phyloP scores from a whole-genome alignment of 92 coral and sea anemone species.

The Paragorgia papillata region DNA sequence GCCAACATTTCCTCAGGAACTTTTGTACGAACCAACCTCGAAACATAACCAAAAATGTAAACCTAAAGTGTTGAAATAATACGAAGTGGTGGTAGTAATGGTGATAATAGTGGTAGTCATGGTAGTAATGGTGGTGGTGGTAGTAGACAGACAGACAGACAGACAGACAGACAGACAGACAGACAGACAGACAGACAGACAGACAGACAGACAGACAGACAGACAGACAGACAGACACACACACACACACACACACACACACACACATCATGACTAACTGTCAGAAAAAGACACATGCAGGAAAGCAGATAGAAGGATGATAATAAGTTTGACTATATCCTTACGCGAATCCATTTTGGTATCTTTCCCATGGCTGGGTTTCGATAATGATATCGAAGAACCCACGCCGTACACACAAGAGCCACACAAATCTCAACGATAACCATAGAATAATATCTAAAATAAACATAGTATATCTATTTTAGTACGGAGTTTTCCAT shows the following conservation, averaged over 20 bases:
- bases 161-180: neutral
- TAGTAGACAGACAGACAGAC: neutral
- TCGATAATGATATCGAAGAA: conserved; percentile 76
- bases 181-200: neutral
- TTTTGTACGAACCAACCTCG: conserved; percentile 61
- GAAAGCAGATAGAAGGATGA: neutral
- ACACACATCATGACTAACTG: too few species aligned
- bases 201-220: neutral
- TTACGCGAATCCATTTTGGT: conserved; percentile 81
- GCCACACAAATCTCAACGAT: conserved; percentile 81
- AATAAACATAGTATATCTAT: too few species aligned
- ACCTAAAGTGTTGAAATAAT: conserved; percentile 36
- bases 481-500: too few species aligned
- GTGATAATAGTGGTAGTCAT: too few species aligned
- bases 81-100: too few species aligned
- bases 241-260: too few species aligned
- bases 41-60: conserved; percentile 69
- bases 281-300: too few species aligned
- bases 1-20: conserved; percentile 53
- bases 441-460: conserved; percentile 80
- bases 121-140: too few species aligned
- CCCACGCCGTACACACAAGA: conserved; percentile 77
- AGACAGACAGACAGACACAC: too few species aligned
- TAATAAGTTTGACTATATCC: conserved; percentile 1
- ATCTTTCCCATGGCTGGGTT: conserved; percentile 81